Evolutionary conservation across 2,113 vertebrate species (phyloP).

Genomic region (Setophaga kirtlandii): DNA sequence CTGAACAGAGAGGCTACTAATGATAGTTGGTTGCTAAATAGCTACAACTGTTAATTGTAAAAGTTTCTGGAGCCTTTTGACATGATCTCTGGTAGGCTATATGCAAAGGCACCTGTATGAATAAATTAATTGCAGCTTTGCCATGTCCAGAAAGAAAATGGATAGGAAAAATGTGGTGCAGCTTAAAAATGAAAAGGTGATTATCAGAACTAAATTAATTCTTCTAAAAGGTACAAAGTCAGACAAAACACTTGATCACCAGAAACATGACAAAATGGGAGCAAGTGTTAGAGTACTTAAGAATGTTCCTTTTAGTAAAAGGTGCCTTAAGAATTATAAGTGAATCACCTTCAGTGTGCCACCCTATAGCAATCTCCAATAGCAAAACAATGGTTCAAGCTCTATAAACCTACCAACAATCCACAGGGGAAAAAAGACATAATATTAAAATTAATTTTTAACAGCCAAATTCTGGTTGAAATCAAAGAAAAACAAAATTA

Average conservation of each 20-base stretch:
- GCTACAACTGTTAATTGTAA: background rate
- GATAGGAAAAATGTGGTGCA: background rate
- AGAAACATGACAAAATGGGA: background rate
- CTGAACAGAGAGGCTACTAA: background rate
- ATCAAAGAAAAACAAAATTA: background rate
- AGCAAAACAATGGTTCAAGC: background rate
- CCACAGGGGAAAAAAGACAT: background rate
- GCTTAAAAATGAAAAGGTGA: background rate
- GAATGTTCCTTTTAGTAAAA: background rate
- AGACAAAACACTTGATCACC: background rate
- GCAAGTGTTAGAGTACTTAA: background rate
- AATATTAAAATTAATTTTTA: background rate
- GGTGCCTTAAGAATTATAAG: background rate
- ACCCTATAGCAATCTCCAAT: accelerated
- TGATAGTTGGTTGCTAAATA: slow-evolving; percentile 16
- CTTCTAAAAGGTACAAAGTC: background rate
- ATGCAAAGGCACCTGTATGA: background rate
- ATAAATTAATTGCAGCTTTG: slow-evolving; percentile 21
- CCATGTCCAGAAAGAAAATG: background rate
- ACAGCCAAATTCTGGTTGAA: background rate
- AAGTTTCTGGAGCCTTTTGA: slow-evolving; percentile 46
- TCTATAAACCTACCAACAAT: background rate
- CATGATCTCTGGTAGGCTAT: background rate
- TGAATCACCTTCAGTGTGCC: background rate
- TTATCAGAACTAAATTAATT: background rate